These are phyloP conservation scores for Drosophila kepulauana DNA, from an alignment of 1,140 invertebrate species.

Conservation along the genomic window DNA sequence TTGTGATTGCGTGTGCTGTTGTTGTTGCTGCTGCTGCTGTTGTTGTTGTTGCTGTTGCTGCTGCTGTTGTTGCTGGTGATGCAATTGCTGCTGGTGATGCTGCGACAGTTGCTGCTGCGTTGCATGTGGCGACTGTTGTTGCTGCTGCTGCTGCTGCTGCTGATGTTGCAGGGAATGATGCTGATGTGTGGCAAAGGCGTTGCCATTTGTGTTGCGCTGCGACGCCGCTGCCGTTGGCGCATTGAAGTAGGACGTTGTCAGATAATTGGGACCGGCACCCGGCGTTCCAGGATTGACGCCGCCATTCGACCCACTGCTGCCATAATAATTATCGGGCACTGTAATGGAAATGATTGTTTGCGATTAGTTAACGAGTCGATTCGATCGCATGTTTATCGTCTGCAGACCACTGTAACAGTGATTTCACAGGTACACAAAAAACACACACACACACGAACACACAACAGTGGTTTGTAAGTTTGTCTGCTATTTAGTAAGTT, in stretches of 20 bases:
- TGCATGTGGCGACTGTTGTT: conserved; percentile 75
- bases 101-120: conserved; percentile 82
- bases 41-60: conserved; percentile 82
- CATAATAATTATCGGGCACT: conserved; percentile 84
- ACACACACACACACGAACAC: conserved; percentile 8
- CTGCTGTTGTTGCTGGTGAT: conserved; percentile 85
- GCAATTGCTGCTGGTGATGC: conserved; percentile 70
- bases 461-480: conserved; percentile 62
- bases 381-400: background rate
- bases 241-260: conserved; percentile 81
- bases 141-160: conserved; percentile 69
- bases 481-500: conserved; percentile 77
- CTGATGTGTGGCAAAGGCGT: conserved; percentile 60
- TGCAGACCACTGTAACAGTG: conserved; percentile 57
- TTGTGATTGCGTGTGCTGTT: conserved; percentile 59
- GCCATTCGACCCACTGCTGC: conserved; percentile 53
- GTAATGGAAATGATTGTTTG: conserved; percentile 8
- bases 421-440: conserved; percentile 49
- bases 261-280: conserved; percentile 59
- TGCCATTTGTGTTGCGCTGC: conserved; percentile 61
- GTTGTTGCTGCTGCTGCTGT: conserved; percentile 59
- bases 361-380: background rate
- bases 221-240: conserved; percentile 75
- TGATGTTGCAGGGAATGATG: conserved; percentile 84
- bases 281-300: conserved; percentile 53